Percentiles rank a stretch among this genome's conserved stretches.
These are phyloP conservation scores for Benitochromis conjunctus DNA, from an alignment of 2,113 vertebrate genomes.

Conservation along the genomic window DNA sequence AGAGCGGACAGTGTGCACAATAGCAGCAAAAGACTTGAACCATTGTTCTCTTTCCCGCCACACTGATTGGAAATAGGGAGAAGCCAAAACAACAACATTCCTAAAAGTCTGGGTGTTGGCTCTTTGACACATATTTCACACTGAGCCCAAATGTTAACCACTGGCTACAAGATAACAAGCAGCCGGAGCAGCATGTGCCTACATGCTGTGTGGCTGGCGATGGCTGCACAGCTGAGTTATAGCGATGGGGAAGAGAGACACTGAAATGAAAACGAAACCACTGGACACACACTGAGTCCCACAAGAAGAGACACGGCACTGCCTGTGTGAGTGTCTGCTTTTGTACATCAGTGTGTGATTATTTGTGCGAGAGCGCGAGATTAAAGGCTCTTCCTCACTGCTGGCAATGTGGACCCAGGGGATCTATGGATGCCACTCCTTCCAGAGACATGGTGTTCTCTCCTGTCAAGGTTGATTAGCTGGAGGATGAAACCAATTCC, in stretches of 20 bases:
- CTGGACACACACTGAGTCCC: slow-evolving; percentile 1
- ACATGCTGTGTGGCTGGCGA: neutral
- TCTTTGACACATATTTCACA: neutral
- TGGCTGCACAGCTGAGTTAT: neutral
- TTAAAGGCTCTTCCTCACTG: neutral
- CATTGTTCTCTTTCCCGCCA: neutral
- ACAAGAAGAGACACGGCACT: neutral
- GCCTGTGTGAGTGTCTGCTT: neutral
- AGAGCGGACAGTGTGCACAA: neutral
- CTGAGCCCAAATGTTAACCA: neutral
- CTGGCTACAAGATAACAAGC: neutral
- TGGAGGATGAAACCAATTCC: slow-evolving; percentile 26
- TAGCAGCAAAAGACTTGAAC: neutral
- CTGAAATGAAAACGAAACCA: slow-evolving; percentile 1
- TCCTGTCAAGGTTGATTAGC: slow-evolving; percentile 44
- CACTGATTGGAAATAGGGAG: neutral
- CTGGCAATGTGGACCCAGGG: neutral
- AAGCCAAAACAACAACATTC: neutral
- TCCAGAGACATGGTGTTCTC: slow-evolving; percentile 11
- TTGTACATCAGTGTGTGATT: neutral
- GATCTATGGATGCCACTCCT: slow-evolving; percentile 6
- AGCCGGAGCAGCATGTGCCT: neutral
- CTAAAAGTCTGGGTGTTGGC: neutral
- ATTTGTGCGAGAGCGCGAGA: neutral
- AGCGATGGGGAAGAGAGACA: neutral